Evolutionary conservation across 2,113 vertebrate species (phyloP).

Genomic region (Oncorhynchus mykiss): DNA sequence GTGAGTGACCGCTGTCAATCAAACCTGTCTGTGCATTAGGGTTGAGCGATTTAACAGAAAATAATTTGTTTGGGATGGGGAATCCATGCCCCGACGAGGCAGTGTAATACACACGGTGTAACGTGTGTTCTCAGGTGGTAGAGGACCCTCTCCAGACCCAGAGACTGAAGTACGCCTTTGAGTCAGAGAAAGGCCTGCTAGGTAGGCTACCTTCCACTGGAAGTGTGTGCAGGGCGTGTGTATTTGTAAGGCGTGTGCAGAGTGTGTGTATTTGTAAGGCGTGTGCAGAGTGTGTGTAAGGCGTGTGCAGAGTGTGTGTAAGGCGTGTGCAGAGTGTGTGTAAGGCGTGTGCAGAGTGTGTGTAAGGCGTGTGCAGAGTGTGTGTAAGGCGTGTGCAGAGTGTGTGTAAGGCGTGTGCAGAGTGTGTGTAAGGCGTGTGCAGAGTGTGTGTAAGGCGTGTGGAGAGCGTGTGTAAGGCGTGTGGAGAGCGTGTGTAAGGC

Average conservation of each 20-base stretch:
- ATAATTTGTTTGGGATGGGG: no score
- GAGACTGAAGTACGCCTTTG: slow-evolving; percentile 94
- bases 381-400: not conserved
- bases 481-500: not conserved
- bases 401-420: no score
- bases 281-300: not conserved
- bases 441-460: no score
- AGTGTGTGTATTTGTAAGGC: not conserved
- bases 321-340: not conserved
- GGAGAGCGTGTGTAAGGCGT: no score
- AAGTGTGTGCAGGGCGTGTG: not conserved
- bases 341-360: fast-evolving
- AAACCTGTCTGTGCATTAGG: not conserved
- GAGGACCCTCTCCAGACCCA: slow-evolving; percentile 93
- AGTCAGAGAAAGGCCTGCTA: slow-evolving; percentile 94
- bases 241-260: not conserved
- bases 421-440: no score
- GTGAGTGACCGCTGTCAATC: slow-evolving; percentile 69
- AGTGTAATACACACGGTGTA: no score
- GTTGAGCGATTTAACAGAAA: no score
- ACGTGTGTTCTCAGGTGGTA: slow-evolving; percentile 76
- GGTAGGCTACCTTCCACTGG: slow-evolving; percentile 70
- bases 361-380: not conserved
- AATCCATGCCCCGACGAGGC: no score
- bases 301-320: not conserved